Evolutionary conservation across 2,888 invertebrate species (phyloP).

Genomic region (Catocala fraxini): DNA sequence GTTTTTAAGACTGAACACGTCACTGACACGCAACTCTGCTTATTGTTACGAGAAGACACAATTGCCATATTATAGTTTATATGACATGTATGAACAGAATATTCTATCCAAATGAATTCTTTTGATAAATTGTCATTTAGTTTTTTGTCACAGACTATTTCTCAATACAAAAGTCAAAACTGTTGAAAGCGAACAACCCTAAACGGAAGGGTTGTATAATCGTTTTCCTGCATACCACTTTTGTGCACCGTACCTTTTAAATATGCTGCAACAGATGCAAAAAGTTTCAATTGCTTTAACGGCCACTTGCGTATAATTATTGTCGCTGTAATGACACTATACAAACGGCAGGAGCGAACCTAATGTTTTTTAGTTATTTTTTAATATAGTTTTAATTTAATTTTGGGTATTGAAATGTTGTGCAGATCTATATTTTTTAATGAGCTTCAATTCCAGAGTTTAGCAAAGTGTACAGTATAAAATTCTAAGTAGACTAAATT

Average conservation of each 20-base stretch:
- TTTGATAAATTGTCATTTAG: neutral
- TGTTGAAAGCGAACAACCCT: conserved; percentile 33
- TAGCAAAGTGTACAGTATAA: too few relatives aligned
- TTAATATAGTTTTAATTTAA: neutral
- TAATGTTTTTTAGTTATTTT: conserved; percentile 12
- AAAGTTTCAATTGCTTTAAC: conserved; percentile 72
- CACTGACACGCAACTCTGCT: too few relatives aligned
- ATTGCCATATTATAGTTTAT: too few relatives aligned
- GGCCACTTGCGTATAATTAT: conserved; percentile 66
- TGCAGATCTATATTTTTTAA: too few relatives aligned
- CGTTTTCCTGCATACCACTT: conserved; percentile 70
- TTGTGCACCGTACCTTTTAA: conserved; percentile 61
- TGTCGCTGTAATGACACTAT: conserved; percentile 53
- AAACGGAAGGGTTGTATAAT: conserved; percentile 61
- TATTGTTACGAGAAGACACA: too few relatives aligned
- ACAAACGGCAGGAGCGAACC: conserved; percentile 38
- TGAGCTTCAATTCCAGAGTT: too few relatives aligned
- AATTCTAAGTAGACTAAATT: too few relatives aligned
- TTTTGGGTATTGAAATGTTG: neutral
- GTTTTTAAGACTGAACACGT: too few relatives aligned
- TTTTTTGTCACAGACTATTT: neutral
- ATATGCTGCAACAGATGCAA: conserved; percentile 67
- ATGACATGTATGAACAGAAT: too few relatives aligned
- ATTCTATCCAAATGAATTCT: too few relatives aligned
- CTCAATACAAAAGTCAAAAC: conserved; percentile 6